Evolutionary conservation across 2,888 invertebrate species (phyloP).

Genomic region (Myopa testacea): DNA sequence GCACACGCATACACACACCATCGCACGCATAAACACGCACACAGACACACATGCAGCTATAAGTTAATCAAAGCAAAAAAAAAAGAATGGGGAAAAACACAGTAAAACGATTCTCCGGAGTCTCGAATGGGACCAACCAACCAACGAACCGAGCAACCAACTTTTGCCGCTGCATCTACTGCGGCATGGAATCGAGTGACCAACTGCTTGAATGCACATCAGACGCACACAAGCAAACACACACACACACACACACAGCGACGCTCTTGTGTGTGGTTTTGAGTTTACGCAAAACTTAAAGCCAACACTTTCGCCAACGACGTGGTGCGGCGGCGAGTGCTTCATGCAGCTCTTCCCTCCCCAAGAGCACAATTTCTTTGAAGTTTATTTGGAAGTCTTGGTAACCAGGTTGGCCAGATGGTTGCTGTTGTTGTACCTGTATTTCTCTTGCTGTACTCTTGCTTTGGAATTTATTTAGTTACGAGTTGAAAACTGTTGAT

Average conservation of each 20-base stretch:
- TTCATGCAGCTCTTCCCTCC: background rate
- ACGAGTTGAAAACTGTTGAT: slow-evolving; percentile 34
- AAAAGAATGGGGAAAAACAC: background rate
- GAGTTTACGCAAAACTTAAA: slow-evolving; percentile 41
- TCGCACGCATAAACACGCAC: background rate
- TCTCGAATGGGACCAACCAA: background rate
- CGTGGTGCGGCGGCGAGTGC: background rate
- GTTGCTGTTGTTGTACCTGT: background rate
- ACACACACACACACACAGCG: background rate
- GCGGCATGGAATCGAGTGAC: slow-evolving; percentile 34
- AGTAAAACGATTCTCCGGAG: background rate
- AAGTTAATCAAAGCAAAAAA: background rate
- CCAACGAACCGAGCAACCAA: background rate
- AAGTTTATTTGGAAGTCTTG: slow-evolving; percentile 18
- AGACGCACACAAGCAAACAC: background rate
- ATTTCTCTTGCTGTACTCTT: background rate
- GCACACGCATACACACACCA: slow-evolving; percentile 3
- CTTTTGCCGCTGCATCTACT: background rate
- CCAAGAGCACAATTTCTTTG: background rate
- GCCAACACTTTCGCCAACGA: slow-evolving; percentile 19
- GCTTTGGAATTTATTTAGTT: slow-evolving; percentile 19
- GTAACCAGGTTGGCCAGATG: background rate
- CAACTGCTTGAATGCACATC: slow-evolving; percentile 36
- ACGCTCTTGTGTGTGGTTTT: slow-evolving; percentile 18
- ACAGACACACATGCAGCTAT: slow-evolving; percentile 3